Base-by-base conservation (phyloP, 2,113 vertebrate species). In the Nanorana parkeri region DNA sequence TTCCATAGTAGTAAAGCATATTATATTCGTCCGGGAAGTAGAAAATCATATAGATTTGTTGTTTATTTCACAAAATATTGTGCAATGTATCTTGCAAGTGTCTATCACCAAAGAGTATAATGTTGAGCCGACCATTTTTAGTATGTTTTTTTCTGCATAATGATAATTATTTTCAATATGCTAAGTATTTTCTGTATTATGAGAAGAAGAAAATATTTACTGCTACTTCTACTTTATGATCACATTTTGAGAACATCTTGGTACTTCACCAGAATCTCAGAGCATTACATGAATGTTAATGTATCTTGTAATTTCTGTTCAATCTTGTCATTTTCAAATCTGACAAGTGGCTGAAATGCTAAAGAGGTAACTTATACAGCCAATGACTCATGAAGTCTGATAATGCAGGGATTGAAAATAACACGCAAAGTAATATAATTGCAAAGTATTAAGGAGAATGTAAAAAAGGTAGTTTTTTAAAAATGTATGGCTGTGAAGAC, bases 191-290 rank as follows among this genome's bases (percentile, higher is more conserved):
- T 21, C 51, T 24, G 47, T 71, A 71, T 71, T 71, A 71, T 71
- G 68, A 71, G 68, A 71, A 71, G 21, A 71, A 71, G 68, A 71
- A 71, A 71, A 71, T 71, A 71, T 71, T 71, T 71, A 71, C 68
- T 71, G 68, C 68, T 71, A 24, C 68, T 71, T 54, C 47, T 71
- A 71, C 68, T 71, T 71, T 71, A 71, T 51, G 54, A 71, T 54
- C 68, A 71, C 68, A 71, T 71, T 71, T 71, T 26, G 68, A 71
- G 68, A 47, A 71, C 68, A 71, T 71, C 68, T 54, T 54, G 68
- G 68, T 71, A 71, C 68, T 71, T 71, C 68, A 71, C 68, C 21
- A 54, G 68, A 71, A 71, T 71, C 51, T 51, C 51, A 71, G 68
- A 71, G 47, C 68, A 71, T 54, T 71, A 54, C 68, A 54, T 71